Evolutionary conservation across 1,140 invertebrate genomes (phyloP).

Genomic region (Heterodera schachtii): DNA sequence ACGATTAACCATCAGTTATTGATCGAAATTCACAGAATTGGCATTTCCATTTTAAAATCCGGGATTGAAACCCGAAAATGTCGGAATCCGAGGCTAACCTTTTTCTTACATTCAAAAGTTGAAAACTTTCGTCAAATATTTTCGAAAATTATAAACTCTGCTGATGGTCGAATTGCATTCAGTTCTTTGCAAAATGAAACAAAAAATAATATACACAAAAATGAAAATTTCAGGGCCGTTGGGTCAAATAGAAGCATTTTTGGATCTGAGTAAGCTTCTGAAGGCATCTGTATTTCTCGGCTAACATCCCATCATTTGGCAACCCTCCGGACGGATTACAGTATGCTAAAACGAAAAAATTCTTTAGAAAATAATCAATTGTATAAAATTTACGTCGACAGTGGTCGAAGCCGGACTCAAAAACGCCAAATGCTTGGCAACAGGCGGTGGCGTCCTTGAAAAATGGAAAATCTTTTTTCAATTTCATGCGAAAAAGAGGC

Average conservation of each 20-base stretch:
- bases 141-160: too few species aligned
- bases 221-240: slow-evolving; percentile 47
- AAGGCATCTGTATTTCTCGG: slow-evolving; percentile 62
- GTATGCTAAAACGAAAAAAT: slow-evolving; percentile 37
- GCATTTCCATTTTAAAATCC: too few species aligned
- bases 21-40: too few species aligned
- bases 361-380: neutral
- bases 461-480: neutral
- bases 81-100: too few species aligned
- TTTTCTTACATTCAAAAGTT: too few species aligned
- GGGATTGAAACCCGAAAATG: too few species aligned
- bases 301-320: slow-evolving; percentile 63
- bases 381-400: slow-evolving; percentile 46
- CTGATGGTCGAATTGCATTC: too few species aligned
- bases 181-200: too few species aligned
- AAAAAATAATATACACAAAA: too few species aligned
- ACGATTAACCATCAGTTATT: too few species aligned
- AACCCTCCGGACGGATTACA: slow-evolving; percentile 63
- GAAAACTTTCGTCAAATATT: too few species aligned
- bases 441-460: slow-evolving; percentile 61
- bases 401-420: slow-evolving; percentile 64
- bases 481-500: neutral
- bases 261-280: slow-evolving; percentile 63
- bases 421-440: slow-evolving; percentile 61
- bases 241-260: slow-evolving; percentile 62